Conservation (phyloP, 2,797 vertebrate genomes). For the Myripristis murdjan region DNA sequence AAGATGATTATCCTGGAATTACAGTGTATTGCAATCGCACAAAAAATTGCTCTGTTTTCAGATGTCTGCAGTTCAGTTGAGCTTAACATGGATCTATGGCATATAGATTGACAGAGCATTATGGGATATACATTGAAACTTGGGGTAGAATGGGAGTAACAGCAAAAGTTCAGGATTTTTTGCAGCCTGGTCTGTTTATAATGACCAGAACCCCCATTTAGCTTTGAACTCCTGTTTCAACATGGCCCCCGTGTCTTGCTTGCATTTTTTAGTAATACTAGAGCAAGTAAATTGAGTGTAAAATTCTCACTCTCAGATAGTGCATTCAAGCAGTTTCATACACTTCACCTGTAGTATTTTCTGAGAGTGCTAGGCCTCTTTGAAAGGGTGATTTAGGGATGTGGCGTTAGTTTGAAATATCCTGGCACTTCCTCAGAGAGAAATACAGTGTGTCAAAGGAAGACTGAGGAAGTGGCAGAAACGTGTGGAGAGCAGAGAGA, state of each 20-base stretch:
- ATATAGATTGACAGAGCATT: too few relatives aligned
- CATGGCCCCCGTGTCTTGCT: too few relatives aligned
- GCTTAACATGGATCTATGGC: not conserved
- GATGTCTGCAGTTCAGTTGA: not conserved
- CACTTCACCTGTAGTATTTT: not conserved
- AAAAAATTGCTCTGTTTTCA: not conserved
- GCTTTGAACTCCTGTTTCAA: too few relatives aligned
- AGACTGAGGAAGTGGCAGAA: not conserved
- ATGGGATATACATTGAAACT: too few relatives aligned
- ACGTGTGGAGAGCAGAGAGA: slow-evolving; percentile 4
- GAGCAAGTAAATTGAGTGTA: too few relatives aligned
- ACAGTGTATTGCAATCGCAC: not conserved
- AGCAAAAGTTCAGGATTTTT: too few relatives aligned
- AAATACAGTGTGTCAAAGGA: not conserved
- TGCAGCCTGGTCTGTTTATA: too few relatives aligned
- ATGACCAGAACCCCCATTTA: too few relatives aligned
- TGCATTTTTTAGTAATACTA: too few relatives aligned
- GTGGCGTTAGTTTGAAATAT: not conserved
- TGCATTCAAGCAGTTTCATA: not conserved
- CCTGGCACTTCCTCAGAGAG: slow-evolving; percentile 4
- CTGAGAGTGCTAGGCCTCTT: not conserved
- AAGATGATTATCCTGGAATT: not conserved
- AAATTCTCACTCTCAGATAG: not conserved
- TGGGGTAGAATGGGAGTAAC: too few relatives aligned
- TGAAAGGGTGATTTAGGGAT: not conserved